Conservation (phyloP, 2,113 vertebrate species). For the Tinamus guttatus region DNA sequence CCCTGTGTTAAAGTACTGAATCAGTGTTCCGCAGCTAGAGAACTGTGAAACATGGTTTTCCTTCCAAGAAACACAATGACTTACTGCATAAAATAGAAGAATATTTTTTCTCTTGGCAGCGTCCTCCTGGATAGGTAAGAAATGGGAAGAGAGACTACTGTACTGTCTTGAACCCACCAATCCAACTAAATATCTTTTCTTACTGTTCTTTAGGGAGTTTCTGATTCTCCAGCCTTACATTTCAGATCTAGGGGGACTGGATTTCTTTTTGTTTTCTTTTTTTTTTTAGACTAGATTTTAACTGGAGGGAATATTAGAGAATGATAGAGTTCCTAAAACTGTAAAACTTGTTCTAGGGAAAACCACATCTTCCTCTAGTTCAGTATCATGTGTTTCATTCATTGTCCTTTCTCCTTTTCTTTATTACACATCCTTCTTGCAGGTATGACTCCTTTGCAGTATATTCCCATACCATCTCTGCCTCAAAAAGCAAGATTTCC, state of each 20-base stretch:
- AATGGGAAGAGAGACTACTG: not conserved
- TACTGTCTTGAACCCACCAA: not conserved
- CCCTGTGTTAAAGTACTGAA: not conserved
- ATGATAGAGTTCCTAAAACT: not conserved
- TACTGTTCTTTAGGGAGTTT: not conserved
- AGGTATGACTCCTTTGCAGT: not conserved
- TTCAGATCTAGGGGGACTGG: not conserved
- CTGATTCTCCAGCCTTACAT: not conserved
- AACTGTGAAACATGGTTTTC: not conserved
- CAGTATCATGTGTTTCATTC: not conserved
- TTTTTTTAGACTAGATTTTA: not conserved
- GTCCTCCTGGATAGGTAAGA: not conserved
- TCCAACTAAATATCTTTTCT: not conserved
- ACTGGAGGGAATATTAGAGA: not conserved
- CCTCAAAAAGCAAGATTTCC: not conserved
- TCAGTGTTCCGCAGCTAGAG: not conserved
- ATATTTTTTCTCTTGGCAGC: not conserved
- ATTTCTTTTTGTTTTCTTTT: not conserved
- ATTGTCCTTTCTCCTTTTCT: not conserved
- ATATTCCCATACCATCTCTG: not conserved
- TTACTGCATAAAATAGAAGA: not conserved
- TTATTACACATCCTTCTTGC: not conserved
- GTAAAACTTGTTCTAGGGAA: not conserved
- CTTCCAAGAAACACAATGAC: not conserved
- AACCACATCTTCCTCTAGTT: not conserved